Evolutionary conservation across 1,140 invertebrate genomes (phyloP).

Genomic region (Musca vetustissima): DNA sequence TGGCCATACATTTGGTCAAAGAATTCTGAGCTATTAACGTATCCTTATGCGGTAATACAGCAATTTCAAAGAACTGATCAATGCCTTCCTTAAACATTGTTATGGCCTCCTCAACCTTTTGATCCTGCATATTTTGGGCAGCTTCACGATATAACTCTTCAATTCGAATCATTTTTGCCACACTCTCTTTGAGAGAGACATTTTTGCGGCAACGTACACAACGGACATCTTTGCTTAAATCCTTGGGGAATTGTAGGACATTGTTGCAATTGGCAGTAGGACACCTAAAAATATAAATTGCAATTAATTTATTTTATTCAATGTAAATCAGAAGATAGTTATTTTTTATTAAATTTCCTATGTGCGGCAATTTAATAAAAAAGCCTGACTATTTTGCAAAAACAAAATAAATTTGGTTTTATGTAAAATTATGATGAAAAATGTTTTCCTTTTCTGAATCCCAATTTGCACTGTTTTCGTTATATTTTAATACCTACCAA

Average conservation of each 20-base stretch:
- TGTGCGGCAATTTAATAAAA: too few relatives aligned
- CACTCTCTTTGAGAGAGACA: constrained; percentile 58
- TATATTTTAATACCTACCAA: constrained; percentile 34
- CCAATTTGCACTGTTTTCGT: too few relatives aligned
- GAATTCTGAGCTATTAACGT: constrained; percentile 65
- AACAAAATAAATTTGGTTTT: too few relatives aligned
- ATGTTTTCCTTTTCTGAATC: too few relatives aligned
- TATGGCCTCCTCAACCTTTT: constrained; percentile 54
- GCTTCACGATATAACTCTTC: constrained; percentile 58
- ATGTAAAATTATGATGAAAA: too few relatives aligned
- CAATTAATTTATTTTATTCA: too few relatives aligned
- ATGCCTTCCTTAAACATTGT: constrained; percentile 57
- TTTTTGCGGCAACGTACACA: constrained; percentile 61
- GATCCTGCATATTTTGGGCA: constrained; percentile 56
- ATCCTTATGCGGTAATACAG: constrained; percentile 60
- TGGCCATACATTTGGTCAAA: constrained; percentile 60
- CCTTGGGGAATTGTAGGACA: constrained; percentile 57
- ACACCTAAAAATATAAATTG: constrained; percentile 58
- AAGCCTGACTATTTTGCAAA: too few relatives aligned
- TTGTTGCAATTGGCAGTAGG: constrained; percentile 59
- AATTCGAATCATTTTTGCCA: constrained; percentile 58
- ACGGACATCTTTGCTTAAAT: constrained; percentile 51
- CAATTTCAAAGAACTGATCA: constrained; percentile 58
- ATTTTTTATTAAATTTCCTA: too few relatives aligned
- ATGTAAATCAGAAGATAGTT: too few relatives aligned